Evolutionary conservation across 2,888 invertebrate genomes (phyloP).

Genomic region (Tineola bisselliella): DNA sequence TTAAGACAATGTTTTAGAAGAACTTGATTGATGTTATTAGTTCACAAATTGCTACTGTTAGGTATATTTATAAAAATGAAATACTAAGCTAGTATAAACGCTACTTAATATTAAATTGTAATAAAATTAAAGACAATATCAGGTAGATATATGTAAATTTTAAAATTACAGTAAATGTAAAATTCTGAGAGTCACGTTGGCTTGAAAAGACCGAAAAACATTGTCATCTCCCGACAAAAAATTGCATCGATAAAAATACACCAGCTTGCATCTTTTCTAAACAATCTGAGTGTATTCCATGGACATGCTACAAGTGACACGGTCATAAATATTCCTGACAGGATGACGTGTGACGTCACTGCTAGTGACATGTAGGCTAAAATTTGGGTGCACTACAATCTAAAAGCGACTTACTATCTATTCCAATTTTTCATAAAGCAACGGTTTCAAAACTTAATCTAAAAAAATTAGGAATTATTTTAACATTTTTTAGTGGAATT

Average conservation of each 20-base stretch:
- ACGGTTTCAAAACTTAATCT: background rate
- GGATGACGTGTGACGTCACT: background rate
- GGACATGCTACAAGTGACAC: background rate
- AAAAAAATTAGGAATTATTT: too few species aligned
- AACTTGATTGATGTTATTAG: too few species aligned
- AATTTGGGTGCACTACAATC: background rate
- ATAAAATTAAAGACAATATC: too few species aligned
- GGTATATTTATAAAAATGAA: too few species aligned
- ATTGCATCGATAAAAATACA: background rate
- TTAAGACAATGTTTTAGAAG: background rate
- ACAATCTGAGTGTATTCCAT: background rate
- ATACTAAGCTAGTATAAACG: too few species aligned
- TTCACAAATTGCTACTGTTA: too few species aligned
- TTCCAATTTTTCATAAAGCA: background rate
- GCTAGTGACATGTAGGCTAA: background rate
- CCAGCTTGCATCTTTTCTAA: background rate
- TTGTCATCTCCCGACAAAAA: background rate
- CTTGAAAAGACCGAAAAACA: background rate
- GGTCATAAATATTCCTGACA: background rate
- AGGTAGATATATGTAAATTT: too few species aligned
- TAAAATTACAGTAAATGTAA: too few species aligned
- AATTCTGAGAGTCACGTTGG: too few species aligned
- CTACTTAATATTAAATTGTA: too few species aligned
- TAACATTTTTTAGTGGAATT: too few species aligned
- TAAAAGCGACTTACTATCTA: background rate